A percentile compares a stretch with the other conserved stretches of the same genome.
phyloP scores from a whole-genome alignment of 2,797 vertebrate species.

The Momotus momota region DNA sequence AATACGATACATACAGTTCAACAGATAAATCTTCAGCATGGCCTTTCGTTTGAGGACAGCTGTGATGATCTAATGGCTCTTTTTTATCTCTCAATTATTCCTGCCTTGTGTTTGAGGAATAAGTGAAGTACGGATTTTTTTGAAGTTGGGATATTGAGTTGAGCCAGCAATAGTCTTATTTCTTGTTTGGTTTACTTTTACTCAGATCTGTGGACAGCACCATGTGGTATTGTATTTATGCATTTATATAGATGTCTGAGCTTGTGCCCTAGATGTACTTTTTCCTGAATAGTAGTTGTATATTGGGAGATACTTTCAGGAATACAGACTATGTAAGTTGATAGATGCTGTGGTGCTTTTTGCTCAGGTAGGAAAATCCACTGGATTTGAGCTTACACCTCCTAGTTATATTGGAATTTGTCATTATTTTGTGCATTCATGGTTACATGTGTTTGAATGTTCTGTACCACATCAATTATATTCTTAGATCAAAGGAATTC shows the following conservation, averaged over 20 bases:
- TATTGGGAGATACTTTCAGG: neutral
- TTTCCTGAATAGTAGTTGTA: neutral
- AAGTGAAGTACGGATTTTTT: neutral
- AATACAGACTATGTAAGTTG: neutral
- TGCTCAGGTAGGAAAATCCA: neutral
- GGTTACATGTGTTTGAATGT: neutral
- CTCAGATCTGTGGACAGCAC: neutral
- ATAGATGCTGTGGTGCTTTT: neutral
- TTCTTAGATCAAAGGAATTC: neutral
- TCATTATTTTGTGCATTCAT: neutral
- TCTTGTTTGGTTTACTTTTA: neutral
- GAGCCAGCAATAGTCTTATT: neutral
- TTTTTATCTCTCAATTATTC: neutral
- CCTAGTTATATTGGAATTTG: neutral
- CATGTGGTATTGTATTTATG: neutral
- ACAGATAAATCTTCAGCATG: neutral
- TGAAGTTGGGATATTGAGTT: neutral
- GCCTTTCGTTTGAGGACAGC: conserved; percentile 3
- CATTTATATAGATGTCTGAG: neutral
- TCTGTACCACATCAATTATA: neutral
- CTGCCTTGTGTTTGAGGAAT: neutral
- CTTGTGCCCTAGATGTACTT: neutral
- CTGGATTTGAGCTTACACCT: neutral
- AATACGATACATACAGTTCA: neutral
- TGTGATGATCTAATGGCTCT: conserved; percentile 11